phyloP scores from a whole-genome alignment of 1,140 invertebrate genomes.

The Agrilus planipennis region DNA sequence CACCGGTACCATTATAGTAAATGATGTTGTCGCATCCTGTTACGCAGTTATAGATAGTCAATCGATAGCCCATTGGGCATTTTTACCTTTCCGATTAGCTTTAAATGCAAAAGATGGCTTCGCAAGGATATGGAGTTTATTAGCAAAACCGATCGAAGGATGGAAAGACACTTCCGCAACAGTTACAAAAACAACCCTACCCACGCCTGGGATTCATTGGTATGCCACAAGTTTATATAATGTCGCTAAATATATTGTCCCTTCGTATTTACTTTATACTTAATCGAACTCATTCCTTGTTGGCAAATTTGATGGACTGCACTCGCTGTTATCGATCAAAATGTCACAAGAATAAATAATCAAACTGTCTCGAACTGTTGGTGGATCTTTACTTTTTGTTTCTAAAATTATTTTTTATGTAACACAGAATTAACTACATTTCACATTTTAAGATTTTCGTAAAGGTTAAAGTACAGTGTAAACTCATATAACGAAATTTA shows the following conservation, averaged over 20 bases:
- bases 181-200: conserved; percentile 16
- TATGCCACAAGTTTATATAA: conserved; percentile 70
- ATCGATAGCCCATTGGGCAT: conserved; percentile 67
- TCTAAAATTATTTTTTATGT: no score
- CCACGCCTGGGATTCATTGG: conserved; percentile 61
- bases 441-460: no score
- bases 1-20: conserved; percentile 78
- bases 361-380: no score
- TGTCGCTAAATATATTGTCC: conserved; percentile 55
- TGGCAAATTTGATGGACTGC: no score
- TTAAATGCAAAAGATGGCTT: conserved; percentile 33
- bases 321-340: no score
- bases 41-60: conserved; percentile 86
- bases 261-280: conserved; percentile 26
- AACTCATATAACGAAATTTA: no score
- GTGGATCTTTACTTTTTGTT: no score
- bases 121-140: conserved; percentile 28
- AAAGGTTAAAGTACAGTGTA: no score
- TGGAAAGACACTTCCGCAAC: conserved; percentile 14
- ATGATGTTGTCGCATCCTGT: conserved; percentile 85
- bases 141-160: conserved; percentile 20
- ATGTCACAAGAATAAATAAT: no score
- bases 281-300: no score
- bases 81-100: conserved; percentile 61
- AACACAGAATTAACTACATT: no score